These are phyloP conservation scores for Cynocephalus volans DNA, from an alignment of 2,113 vertebrate genomes.

Conservation along the genomic window DNA sequence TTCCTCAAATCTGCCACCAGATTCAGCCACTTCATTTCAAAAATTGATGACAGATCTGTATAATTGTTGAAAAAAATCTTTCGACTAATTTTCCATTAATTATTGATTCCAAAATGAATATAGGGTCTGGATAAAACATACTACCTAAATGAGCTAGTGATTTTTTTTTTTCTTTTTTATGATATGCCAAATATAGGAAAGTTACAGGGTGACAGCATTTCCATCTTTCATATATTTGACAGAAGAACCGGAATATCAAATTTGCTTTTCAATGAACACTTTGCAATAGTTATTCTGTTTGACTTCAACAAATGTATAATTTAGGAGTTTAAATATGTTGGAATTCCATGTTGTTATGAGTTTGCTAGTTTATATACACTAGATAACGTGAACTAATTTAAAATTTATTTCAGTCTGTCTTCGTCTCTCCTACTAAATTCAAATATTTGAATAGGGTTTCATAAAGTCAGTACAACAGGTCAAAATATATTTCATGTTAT, in stretches of 20 bases:
- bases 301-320: constrained; percentile 23
- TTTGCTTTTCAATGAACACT: neutral
- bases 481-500: constrained; percentile 38
- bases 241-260: neutral
- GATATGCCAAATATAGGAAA: neutral
- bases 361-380: constrained; percentile 8
- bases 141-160: neutral
- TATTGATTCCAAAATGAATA: neutral
- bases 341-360: neutral
- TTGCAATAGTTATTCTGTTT: neutral
- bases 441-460: constrained; percentile 45
- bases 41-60: neutral
- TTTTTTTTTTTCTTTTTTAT: neutral
- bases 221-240: neutral
- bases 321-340: constrained; percentile 21
- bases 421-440: constrained; percentile 22
- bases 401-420: neutral
- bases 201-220: neutral
- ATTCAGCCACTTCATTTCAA: neutral
- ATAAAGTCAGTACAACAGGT: constrained; percentile 22
- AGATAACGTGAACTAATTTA: neutral
- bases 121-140: neutral
- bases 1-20: neutral
- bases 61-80: neutral
- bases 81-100: neutral